Percentiles rank a stretch among this genome's conserved stretches.
These are phyloP conservation scores for Kryptolebias ocellatus DNA, from an alignment of 2,797 vertebrate species.

Conservation along the genomic window DNA sequence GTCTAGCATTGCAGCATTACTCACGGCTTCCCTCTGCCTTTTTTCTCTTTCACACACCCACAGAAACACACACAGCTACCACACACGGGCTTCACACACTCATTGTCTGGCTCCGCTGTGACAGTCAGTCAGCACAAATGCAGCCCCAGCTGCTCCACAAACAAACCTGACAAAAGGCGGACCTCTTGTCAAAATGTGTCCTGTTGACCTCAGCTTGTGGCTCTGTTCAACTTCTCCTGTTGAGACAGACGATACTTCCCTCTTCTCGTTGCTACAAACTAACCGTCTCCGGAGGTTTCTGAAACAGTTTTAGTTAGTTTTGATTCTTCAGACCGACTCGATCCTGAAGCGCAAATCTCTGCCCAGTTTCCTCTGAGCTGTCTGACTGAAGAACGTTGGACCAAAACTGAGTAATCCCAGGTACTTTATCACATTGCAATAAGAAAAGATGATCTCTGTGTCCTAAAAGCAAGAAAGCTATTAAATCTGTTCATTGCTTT, in stretches of 20 bases:
- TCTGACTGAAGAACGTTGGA: too few relatives aligned
- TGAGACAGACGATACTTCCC: constrained; percentile 50
- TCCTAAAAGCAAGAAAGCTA: too few relatives aligned
- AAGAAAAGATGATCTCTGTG: too few relatives aligned
- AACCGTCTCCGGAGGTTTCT: too few relatives aligned
- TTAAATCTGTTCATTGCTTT: too few relatives aligned
- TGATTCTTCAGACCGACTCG: too few relatives aligned
- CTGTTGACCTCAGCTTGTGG: constrained; percentile 17
- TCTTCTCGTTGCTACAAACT: constrained; percentile 12
- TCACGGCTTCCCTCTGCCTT: constrained; percentile 46
- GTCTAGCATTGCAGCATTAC: constrained; percentile 57
- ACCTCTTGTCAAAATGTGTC: constrained; percentile 26
- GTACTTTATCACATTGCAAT: too few relatives aligned
- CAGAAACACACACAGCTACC: constrained; percentile 31
- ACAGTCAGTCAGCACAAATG: constrained; percentile 52
- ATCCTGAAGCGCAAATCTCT: too few relatives aligned
- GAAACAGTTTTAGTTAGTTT: too few relatives aligned
- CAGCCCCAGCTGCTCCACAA: constrained; percentile 15
- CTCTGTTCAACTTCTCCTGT: constrained; percentile 47
- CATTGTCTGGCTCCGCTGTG: constrained; percentile 50
- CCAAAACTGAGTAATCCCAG: too few relatives aligned
- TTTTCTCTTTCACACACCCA: constrained; percentile 3
- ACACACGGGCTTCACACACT: constrained; percentile 30
- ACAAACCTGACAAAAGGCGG: constrained; percentile 33
- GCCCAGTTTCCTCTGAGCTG: too few relatives aligned